Evolutionary conservation across 2,797 vertebrate species (phyloP).

Genomic region (Steatocranus sp.): DNA sequence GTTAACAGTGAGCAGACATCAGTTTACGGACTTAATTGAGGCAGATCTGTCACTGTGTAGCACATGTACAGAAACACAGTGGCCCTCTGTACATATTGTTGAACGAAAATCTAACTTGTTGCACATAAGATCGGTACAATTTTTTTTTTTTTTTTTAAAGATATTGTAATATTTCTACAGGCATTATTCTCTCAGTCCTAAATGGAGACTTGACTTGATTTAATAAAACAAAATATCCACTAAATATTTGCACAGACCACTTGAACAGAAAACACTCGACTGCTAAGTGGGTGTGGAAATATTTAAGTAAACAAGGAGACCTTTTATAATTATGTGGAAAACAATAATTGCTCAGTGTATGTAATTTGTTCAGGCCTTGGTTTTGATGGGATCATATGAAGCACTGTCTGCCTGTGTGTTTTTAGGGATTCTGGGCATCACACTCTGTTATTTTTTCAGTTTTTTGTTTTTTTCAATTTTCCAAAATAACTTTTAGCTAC

Average conservation of each 20-base stretch:
- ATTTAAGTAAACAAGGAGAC: background rate
- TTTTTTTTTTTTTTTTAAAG: slow-evolving; percentile 3
- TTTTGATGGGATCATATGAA: slow-evolving; percentile 17
- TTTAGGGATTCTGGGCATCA: background rate
- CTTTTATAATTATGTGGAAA: background rate
- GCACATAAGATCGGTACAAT: slow-evolving; percentile 34
- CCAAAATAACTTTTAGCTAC: background rate
- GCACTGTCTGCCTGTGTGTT: slow-evolving; percentile 2
- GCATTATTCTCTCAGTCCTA: background rate
- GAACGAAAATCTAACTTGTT: slow-evolving; percentile 39
- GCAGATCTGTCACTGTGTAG: slow-evolving; percentile 34
- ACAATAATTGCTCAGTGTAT: background rate
- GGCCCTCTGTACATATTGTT: slow-evolving; percentile 36
- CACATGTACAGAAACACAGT: slow-evolving; percentile 50
- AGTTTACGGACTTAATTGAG: background rate
- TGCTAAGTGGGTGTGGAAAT: background rate
- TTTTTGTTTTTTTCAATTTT: background rate
- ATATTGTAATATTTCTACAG: slow-evolving; percentile 47
- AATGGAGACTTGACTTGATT: background rate
- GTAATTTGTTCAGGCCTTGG: background rate
- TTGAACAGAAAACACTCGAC: background rate
- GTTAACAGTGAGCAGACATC: slow-evolving; percentile 2
- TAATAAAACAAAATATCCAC: background rate
- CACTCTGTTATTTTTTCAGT: background rate
- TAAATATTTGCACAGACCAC: slow-evolving; percentile 7